Evolutionary conservation across 92 coral and sea anemone genomes (phyloP).

Genomic region (Epizoanthus rinbou): DNA sequence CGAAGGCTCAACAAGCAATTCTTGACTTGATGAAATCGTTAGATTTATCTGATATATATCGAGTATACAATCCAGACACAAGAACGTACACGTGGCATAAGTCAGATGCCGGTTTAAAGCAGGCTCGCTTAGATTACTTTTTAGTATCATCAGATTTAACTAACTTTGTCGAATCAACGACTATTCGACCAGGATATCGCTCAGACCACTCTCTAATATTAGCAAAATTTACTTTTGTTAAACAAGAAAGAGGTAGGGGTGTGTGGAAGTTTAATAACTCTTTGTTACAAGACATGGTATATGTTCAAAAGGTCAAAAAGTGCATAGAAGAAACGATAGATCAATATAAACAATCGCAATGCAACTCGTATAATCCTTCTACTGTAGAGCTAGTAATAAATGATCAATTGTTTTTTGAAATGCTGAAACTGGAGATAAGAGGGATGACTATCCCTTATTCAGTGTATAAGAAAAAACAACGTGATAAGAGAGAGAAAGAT

Average conservation of each 20-base stretch:
- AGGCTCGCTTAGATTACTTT: constrained; percentile 28
- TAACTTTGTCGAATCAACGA: constrained; percentile 32
- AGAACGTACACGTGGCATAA: too few species aligned
- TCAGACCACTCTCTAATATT: constrained; percentile 38
- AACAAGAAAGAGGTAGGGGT: constrained; percentile 48
- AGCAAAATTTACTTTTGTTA: constrained; percentile 35
- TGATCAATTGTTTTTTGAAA: constrained; percentile 43
- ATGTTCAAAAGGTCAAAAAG: constrained; percentile 34
- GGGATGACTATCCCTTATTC: constrained; percentile 45
- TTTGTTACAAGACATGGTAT: constrained; percentile 20
- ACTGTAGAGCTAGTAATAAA: constrained; percentile 29
- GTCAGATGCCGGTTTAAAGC: background rate
- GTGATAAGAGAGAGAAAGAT: constrained; percentile 31
- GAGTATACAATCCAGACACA: too few species aligned
- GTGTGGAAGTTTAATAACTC: constrained; percentile 54
- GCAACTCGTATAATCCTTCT: background rate
- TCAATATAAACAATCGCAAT: constrained; percentile 4
- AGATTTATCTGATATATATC: too few species aligned
- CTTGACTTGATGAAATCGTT: too few species aligned
- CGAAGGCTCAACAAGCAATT: background rate
- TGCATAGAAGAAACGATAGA: constrained; percentile 10
- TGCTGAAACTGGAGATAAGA: constrained; percentile 31
- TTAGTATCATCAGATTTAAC: constrained; percentile 37
- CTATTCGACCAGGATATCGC: constrained; percentile 35
- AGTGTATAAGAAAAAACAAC: constrained; percentile 40